Conservation (phyloP, 2,888 invertebrate species). For the Drosophila percnosoma region DNA sequence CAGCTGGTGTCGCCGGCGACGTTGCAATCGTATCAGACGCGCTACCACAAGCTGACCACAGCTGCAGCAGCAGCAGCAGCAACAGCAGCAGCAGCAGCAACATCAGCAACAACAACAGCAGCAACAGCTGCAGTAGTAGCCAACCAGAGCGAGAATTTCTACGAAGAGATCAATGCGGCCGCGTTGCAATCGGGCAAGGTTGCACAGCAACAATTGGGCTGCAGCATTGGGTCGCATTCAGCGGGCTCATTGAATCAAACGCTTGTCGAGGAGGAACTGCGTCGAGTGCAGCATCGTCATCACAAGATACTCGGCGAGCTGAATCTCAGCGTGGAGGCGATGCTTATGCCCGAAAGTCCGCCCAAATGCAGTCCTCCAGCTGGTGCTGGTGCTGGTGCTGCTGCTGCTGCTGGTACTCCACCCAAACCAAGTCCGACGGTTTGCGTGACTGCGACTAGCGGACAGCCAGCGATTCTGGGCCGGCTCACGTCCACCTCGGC, state of each 20-base stretch:
- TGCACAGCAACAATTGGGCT: constrained; percentile 50
- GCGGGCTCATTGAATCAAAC: constrained; percentile 89
- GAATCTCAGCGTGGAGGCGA: constrained; percentile 94
- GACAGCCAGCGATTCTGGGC: constrained; percentile 65
- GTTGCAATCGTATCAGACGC: constrained; percentile 89
- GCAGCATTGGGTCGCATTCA: constrained; percentile 85
- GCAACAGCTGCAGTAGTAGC: not conserved
- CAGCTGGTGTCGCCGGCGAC: constrained; percentile 81
- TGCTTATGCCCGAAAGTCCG: constrained; percentile 93
- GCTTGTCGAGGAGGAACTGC: constrained; percentile 93
- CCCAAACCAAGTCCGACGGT: constrained; percentile 67
- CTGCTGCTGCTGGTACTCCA: constrained; percentile 21
- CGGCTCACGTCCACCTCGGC: constrained; percentile 74
- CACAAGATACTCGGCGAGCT: constrained; percentile 93
- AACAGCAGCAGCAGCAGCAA: not conserved
- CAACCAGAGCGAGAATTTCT: constrained; percentile 73
- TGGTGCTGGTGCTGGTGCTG: constrained; percentile 57
- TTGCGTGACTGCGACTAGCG: constrained; percentile 81
- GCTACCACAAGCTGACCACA: constrained; percentile 87
- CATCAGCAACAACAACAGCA: not conserved
- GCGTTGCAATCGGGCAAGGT: constrained; percentile 50
- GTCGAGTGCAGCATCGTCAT: constrained; percentile 93
- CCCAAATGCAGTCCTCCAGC: constrained; percentile 85
- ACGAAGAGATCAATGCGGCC: constrained; percentile 81
- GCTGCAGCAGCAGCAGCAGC: constrained; percentile 2